Conservation (phyloP, 35 echinoderm and acorn worm genomes). For the Heliocidaris tuberculata region DNA sequence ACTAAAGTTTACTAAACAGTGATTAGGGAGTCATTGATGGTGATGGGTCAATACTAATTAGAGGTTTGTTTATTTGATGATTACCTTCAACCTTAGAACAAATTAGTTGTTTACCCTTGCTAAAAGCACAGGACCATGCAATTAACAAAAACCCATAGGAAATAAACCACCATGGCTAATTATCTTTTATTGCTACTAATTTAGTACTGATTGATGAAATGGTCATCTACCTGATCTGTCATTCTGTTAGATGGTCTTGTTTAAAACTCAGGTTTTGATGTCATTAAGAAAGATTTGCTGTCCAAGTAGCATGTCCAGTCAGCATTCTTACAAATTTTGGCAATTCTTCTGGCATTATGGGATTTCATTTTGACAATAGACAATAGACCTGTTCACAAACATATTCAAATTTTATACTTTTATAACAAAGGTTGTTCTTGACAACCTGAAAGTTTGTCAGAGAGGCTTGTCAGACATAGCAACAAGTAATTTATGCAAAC, state of each 20-base stretch:
- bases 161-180: neutral
- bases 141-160: neutral
- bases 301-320: neutral
- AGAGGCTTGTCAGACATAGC: too few relatives aligned
- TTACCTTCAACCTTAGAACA: neutral
- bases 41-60: neutral
- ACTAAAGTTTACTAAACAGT: neutral
- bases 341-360: neutral
- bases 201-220: neutral
- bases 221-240: neutral
- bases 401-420: too few relatives aligned
- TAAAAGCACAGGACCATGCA: neutral
- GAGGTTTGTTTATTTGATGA: neutral
- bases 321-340: neutral
- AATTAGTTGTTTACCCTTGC: neutral
- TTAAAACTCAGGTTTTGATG: neutral
- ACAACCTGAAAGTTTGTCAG: too few relatives aligned
- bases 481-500: too few relatives aligned
- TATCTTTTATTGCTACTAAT: neutral
- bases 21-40: neutral
- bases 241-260: neutral
- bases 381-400: too few relatives aligned
- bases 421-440: too few relatives aligned
- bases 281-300: neutral
- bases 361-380: neutral